phyloP scores from a whole-genome alignment of 1,140 invertebrate species.

The Nebria ingens region DNA sequence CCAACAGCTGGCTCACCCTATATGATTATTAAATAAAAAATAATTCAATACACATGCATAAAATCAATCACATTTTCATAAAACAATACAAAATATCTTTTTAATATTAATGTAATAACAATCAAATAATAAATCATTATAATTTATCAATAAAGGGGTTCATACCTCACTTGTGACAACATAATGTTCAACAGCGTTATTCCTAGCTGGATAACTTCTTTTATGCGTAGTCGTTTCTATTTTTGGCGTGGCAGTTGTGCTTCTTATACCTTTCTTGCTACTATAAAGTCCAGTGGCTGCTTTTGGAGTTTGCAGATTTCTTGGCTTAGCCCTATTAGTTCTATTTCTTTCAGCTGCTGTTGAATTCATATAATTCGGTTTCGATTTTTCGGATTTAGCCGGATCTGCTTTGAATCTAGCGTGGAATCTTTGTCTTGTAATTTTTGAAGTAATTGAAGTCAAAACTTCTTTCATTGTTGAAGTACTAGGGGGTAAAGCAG shows the following conservation, averaged over 20 bases:
- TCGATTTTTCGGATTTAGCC: background rate
- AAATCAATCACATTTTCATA: too few relatives aligned
- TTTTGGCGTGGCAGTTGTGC: background rate
- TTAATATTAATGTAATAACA: too few relatives aligned
- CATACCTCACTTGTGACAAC: background rate
- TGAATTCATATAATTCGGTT: background rate
- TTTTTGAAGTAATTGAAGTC: constrained; percentile 15
- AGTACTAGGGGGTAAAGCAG: background rate
- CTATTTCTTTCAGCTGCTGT: background rate
- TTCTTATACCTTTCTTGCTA: background rate
- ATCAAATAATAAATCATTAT: too few relatives aligned
- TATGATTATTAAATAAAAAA: too few relatives aligned
- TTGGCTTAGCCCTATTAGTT: background rate
- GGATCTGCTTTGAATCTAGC: constrained; percentile 17
- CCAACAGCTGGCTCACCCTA: too few relatives aligned
- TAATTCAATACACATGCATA: too few relatives aligned
- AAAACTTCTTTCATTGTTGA: constrained; percentile 16
- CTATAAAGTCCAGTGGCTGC: constrained; percentile 1
- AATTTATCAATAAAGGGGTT: too few relatives aligned
- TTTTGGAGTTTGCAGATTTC: background rate
- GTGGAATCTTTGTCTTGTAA: constrained; percentile 16
- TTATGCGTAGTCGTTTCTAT: background rate
- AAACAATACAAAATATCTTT: too few relatives aligned
- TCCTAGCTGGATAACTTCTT: background rate
- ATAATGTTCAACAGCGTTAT: background rate